phyloP scores from a whole-genome alignment of 2,888 invertebrate genomes.

The Pomacea canaliculata region DNA sequence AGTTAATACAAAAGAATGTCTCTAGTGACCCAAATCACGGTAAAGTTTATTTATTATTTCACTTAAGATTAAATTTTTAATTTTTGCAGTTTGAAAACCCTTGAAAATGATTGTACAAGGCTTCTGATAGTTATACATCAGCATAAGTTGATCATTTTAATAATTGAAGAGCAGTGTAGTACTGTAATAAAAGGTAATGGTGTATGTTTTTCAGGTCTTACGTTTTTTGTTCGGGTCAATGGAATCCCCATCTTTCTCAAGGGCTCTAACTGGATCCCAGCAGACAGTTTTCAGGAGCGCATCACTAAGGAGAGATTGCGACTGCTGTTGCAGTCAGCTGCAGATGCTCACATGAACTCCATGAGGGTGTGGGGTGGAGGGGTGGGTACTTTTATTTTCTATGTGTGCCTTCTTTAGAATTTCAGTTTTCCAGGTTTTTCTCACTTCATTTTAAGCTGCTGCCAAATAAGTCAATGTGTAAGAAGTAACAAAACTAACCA shows the following conservation, averaged over 20 bases:
- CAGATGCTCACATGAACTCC: constrained; percentile 89
- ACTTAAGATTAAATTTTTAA: too few relatives aligned
- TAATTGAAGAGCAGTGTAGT: too few relatives aligned
- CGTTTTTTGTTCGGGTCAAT: constrained; percentile 91
- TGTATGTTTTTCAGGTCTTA: constrained; percentile 70
- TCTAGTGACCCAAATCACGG: constrained; percentile 24
- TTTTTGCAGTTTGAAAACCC: too few relatives aligned
- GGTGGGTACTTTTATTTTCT: constrained; percentile 40
- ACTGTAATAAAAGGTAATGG: too few relatives aligned
- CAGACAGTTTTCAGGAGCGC: constrained; percentile 84
- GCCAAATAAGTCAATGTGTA: too few relatives aligned
- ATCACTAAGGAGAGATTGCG: constrained; percentile 75
- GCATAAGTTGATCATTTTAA: too few relatives aligned
- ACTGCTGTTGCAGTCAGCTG: constrained; percentile 78
- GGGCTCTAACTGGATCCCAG: constrained; percentile 94
- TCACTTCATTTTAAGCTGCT: too few relatives aligned
- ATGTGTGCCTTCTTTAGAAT: not conserved
- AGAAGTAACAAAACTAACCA: too few relatives aligned
- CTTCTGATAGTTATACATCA: too few relatives aligned
- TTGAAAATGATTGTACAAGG: too few relatives aligned
- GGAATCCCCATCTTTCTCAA: constrained; percentile 90
- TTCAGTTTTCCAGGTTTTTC: too few relatives aligned
- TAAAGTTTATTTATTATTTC: not conserved
- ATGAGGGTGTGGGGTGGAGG: constrained; percentile 98
- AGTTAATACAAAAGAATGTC: constrained; percentile 82